Percentiles rank a stretch among this genome's conserved stretches.
Conservation (phyloP, 2,888 invertebrate genomes). For the Agrochola lychnidis region DNA sequence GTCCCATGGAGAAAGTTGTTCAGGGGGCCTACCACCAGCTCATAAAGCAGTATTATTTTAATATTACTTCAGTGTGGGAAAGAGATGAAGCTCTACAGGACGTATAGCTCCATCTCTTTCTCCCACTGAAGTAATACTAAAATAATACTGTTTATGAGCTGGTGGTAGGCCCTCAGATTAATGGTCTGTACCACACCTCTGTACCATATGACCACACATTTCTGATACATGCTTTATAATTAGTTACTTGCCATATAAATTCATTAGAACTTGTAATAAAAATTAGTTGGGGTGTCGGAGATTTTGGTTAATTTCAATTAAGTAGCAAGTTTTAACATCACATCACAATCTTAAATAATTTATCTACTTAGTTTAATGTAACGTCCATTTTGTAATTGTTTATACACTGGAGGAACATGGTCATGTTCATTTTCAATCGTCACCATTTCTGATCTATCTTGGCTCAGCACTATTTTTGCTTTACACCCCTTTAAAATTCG, state of each 20-base stretch:
- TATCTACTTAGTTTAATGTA: not conserved
- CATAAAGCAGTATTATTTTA: too few relatives aligned
- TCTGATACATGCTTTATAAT: not conserved
- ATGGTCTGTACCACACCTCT: not conserved
- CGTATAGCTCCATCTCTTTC: too few relatives aligned
- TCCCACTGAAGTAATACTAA: too few relatives aligned
- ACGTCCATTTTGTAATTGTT: not conserved
- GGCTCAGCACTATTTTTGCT: conserved; percentile 23
- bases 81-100: too few relatives aligned
- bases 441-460: not conserved
- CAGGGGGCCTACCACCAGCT: too few relatives aligned
- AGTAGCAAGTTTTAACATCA: not conserved
- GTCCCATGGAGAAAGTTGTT: too few relatives aligned
- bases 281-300: not conserved
- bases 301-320: not conserved
- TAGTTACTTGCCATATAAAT: not conserved
- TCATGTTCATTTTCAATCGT: conserved; percentile 22
- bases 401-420: conserved; percentile 26
- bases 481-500: conserved; percentile 37
- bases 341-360: not conserved
- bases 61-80: too few relatives aligned
- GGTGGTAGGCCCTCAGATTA: too few relatives aligned
- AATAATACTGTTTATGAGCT: too few relatives aligned
- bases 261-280: not conserved
- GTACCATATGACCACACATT: not conserved